Evolutionary conservation across 2,113 vertebrate species (phyloP), one percentile per base, ranked within the genome.

Genomic region (Dasyurus viverrinus): DNA sequence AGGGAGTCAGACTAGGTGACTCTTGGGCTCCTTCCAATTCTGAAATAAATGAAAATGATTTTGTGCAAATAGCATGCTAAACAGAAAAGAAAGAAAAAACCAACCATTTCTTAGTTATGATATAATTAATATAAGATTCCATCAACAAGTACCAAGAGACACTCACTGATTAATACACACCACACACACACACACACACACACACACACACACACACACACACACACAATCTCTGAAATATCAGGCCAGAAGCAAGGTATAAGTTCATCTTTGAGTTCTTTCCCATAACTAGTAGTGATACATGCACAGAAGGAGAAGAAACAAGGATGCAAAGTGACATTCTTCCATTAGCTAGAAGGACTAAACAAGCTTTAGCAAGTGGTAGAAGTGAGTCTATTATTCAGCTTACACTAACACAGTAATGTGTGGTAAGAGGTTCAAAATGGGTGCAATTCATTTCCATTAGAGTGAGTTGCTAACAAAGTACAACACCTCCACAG

Each of bases 391-490:
- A 92, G 53, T 94, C 60, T 94, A 14, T 94, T 94, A 94, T 90
- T 89, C 8, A 91, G 1, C 27, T 60, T 94, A 16, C 2, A 36
- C 36, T 89, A 94, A 53, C 90, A 52, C 2, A 46, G 53, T 89
- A 89, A 91, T n/a, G 90, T 60, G n/a, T 22, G 30, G n/a, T 90
- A 95, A 94, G 54, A 92, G 53, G 47, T 8, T 68, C 26, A 68
- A 94, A 91, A 54, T 11, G 25, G 91, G 54, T 24, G 48, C n/a
- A 84, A 96, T 97, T 94, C 91, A 84, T 96, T 97, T 96, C 93
- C 92, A 94, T 95, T 96, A 94, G 53, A 57, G 42, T 60, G 53
- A 93, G 92, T 84, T 94, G 48, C 93, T 95, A 91, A 92, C 89
- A 89, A 36, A 95, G 52, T 22, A 93, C 91, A 53, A 10, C 2